Conservation (phyloP, 2,888 invertebrate species). For the Spilosoma lubricipeda region DNA sequence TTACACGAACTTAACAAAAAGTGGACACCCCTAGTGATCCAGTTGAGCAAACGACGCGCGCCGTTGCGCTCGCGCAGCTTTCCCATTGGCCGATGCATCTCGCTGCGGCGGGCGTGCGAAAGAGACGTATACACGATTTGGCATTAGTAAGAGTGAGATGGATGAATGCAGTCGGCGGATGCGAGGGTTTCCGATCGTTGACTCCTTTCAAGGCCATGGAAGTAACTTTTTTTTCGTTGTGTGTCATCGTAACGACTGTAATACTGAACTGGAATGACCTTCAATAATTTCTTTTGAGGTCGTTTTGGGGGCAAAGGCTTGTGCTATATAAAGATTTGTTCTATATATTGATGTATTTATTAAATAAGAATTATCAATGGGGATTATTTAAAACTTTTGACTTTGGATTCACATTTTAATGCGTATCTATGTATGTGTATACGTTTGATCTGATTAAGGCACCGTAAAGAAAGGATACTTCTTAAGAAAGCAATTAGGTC, state of each 20-base stretch:
- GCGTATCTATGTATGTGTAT: background rate
- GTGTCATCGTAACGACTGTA: constrained; percentile 76
- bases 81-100: constrained; percentile 70
- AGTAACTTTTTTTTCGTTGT: constrained; percentile 75
- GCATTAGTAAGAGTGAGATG: constrained; percentile 61
- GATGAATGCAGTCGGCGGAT: constrained; percentile 77
- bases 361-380: background rate
- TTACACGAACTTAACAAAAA: constrained; percentile 79
- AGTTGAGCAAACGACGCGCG: constrained; percentile 82
- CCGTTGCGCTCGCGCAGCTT: constrained; percentile 78
- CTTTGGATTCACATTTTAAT: background rate
- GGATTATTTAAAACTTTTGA: background rate
- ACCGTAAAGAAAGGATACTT: background rate
- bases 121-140: constrained; percentile 52
- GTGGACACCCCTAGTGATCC: constrained; percentile 82
- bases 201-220: constrained; percentile 83
- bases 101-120: constrained; percentile 65
- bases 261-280: constrained; percentile 77
- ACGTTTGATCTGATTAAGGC: background rate
- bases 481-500: background rate
- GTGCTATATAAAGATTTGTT: background rate
- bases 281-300: constrained; percentile 81
- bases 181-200: constrained; percentile 84
- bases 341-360: background rate
- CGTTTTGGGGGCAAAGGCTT: constrained; percentile 46